Base-by-base conservation (phyloP, 2,797 vertebrate species). In the Nothura maculosa region DNA sequence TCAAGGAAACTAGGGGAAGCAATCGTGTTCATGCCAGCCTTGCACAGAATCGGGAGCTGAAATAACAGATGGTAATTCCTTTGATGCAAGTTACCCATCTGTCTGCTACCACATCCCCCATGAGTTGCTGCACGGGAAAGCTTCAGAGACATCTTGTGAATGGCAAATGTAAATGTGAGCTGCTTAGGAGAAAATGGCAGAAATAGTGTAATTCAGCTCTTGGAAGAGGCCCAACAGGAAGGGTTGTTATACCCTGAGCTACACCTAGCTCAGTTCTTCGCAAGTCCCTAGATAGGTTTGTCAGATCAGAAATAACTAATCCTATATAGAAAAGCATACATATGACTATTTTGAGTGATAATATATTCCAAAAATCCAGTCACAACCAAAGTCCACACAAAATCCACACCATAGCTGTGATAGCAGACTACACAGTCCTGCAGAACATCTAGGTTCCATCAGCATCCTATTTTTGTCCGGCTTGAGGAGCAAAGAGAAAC, bases 71-170 rank as follows among this genome's bases (percentile, higher is more conserved):
- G 93, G 95, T 12, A 50, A 58, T 34, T 85, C 52, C 38, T 93
- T 89, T 90, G 81, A 93, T 93, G 67, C 68, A 81, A 93, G 79
- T 77, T 89, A 74, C 64, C 81, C 94, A 94, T 96, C 95, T 97
- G 92, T 96, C 95, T 97, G 92, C 87, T 85, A 21, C 66, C 30
- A 60, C 63, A 92, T 81, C 77, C 36, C 61, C 32, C 36, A 52
- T 0, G 42, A 92, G 77, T 55, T 96, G 55, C 80, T 69, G 38
- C 11, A 32, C 60, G 70, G 76, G 83, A 91, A 89, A 87, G 55
- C 82, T 82, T 94, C 69, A 81, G 68, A 91, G 92, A n/a, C 24
- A 63, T 70, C 34, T 55, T 75, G 73, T 75, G 79, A 95, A 81
- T n/a, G 74, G 74, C 66, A 83, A 91, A 73, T 78, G 76, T 42